These are phyloP conservation scores for Micronycteris hirsuta DNA, from an alignment of 2,113 vertebrate species.

Conservation along the genomic window DNA sequence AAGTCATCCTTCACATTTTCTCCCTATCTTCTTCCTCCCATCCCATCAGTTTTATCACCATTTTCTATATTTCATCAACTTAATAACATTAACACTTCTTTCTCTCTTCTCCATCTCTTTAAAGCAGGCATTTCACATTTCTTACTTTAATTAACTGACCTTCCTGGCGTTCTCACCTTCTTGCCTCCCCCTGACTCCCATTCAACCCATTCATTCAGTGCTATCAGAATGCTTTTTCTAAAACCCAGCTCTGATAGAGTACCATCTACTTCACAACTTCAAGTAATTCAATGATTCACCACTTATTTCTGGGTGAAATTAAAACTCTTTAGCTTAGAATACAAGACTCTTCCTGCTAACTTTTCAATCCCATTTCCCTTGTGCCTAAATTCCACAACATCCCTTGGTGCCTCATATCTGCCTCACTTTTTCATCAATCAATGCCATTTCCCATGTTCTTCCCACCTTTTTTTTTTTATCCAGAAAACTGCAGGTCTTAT, in stretches of 20 bases:
- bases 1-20: not conserved
- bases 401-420: not conserved
- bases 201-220: not conserved
- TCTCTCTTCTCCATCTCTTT: not conserved
- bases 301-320: not conserved
- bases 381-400: not conserved
- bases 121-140: not conserved
- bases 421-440: not conserved
- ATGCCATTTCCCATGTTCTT: not conserved
- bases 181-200: not conserved
- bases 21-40: not conserved
- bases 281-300: not conserved
- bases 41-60: not conserved
- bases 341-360: not conserved
- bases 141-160: not conserved
- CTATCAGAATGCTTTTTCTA: not conserved
- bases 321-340: not conserved
- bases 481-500: not conserved
- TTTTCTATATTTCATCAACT: not conserved
- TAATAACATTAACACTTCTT: not conserved
- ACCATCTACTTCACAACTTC: not conserved
- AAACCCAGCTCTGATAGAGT: not conserved
- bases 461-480: not conserved
- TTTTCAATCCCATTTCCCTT: not conserved
- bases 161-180: not conserved